Conservation (phyloP, 1,140 invertebrate genomes). For the Heliconius eleuchia region DNA sequence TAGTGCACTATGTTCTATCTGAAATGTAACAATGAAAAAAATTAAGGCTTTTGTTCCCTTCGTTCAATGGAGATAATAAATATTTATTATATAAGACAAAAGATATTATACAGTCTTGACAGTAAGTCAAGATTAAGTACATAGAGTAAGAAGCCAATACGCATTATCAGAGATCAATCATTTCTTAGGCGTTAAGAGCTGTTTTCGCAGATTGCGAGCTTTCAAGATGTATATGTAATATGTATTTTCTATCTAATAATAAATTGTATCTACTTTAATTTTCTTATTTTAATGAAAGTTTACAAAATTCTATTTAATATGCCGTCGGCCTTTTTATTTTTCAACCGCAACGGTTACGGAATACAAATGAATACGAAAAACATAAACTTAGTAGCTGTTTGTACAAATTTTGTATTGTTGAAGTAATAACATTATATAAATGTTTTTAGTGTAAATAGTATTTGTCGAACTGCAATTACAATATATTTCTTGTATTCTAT, state of each 20-base stretch:
- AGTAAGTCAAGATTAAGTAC: constrained; percentile 13
- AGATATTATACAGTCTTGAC: background rate
- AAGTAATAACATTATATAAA: background rate
- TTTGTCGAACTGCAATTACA: background rate
- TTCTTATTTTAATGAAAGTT: background rate
- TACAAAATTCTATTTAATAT: background rate
- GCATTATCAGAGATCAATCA: constrained; percentile 20
- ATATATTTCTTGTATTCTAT: background rate
- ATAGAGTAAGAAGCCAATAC: constrained; percentile 13
- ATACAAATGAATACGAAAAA: constrained; percentile 5
- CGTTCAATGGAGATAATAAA: background rate
- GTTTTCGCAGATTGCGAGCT: background rate
- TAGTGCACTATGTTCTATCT: background rate
- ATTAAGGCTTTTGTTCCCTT: background rate
- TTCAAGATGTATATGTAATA: background rate
- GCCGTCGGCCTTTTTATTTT: background rate
- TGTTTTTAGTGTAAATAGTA: background rate
- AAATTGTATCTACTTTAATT: background rate
- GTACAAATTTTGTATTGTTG: background rate
- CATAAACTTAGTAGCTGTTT: background rate
- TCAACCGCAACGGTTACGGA: background rate
- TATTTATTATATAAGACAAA: background rate
- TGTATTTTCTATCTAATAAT: background rate
- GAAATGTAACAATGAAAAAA: background rate
- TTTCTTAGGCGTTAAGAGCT: constrained; percentile 13